These are phyloP conservation scores for Melanotaenia nigrans DNA, from an alignment of 2,797 vertebrate species.

Conservation along the genomic window DNA sequence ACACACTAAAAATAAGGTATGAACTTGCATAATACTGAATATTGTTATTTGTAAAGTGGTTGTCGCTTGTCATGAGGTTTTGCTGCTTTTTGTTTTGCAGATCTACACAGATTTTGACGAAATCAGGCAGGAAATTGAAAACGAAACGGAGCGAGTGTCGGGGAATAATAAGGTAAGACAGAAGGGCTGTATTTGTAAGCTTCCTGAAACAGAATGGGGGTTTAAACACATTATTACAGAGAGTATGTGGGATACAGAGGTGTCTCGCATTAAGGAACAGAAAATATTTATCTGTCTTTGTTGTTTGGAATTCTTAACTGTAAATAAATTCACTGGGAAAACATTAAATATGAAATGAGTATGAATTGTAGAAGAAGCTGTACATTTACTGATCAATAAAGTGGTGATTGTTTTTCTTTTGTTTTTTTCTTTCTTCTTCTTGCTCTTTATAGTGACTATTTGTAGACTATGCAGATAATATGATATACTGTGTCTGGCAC, in stretches of 20 bases:
- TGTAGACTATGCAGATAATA: too few relatives aligned
- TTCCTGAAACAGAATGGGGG: not conserved
- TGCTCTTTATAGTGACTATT: too few relatives aligned
- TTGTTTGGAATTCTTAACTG: too few relatives aligned
- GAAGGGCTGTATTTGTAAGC: not conserved
- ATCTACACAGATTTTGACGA: constrained; percentile 97
- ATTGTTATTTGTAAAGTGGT: not conserved
- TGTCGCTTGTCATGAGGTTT: not conserved
- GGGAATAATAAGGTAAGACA: constrained; percentile 94
- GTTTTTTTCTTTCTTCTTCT: too few relatives aligned
- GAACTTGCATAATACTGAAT: not conserved
- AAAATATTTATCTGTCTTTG: too few relatives aligned
- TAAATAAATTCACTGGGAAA: too few relatives aligned
- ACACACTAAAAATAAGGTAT: constrained; percentile 98
- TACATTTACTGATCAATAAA: too few relatives aligned
- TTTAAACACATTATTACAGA: not conserved
- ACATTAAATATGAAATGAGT: too few relatives aligned
- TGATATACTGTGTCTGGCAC: too few relatives aligned
- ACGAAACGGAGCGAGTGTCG: constrained; percentile 94
- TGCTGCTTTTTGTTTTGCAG: constrained; percentile 67
- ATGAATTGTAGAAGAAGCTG: too few relatives aligned
- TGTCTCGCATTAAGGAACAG: too few relatives aligned
- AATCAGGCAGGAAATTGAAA: constrained; percentile 98
- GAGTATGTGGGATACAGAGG: too few relatives aligned
- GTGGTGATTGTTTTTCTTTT: not conserved